phyloP scores from a whole-genome alignment of 2,888 invertebrate species.

The Tineola bisselliella region DNA sequence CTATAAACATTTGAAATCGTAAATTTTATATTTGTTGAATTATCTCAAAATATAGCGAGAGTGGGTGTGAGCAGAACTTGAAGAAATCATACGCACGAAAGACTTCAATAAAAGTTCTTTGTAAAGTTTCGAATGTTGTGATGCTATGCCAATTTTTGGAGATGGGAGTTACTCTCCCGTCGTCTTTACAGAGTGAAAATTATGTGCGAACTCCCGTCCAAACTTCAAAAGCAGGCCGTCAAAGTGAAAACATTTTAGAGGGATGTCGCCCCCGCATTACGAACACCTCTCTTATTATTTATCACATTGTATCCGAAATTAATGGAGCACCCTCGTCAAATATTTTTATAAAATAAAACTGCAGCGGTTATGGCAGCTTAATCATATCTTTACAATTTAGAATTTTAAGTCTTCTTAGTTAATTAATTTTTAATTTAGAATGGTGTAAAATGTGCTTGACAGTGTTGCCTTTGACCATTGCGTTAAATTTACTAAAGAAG shows the following conservation, averaged over 20 bases:
- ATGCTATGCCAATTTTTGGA: not conserved
- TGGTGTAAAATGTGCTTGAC: not conserved
- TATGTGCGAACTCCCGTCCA: slow-evolving; percentile 55
- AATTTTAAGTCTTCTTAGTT: not conserved
- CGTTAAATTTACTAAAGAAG: no score
- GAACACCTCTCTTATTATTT: slow-evolving; percentile 64
- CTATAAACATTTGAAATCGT: not conserved
- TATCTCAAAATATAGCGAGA: not conserved
- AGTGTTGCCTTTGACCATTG: not conserved
- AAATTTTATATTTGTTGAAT: not conserved
- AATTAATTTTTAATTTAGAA: slow-evolving; percentile 5
- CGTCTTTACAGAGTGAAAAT: slow-evolving; percentile 28
- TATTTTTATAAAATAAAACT: slow-evolving; percentile 58
- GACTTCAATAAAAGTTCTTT: not conserved
- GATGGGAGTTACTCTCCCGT: not conserved
- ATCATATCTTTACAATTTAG: slow-evolving; percentile 52
- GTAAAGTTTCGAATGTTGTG: not conserved
- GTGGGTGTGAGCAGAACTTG: not conserved
- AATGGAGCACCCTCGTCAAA: slow-evolving; percentile 66
- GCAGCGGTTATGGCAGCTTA: slow-evolving; percentile 53
- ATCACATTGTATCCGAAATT: slow-evolving; percentile 66
- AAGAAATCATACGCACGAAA: not conserved
- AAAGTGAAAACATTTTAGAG: slow-evolving; percentile 35
- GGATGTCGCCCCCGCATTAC: slow-evolving; percentile 50
- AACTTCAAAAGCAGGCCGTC: slow-evolving; percentile 61